Conservation (phyloP, 2,888 invertebrate species). For the Diaphora mendica region DNA sequence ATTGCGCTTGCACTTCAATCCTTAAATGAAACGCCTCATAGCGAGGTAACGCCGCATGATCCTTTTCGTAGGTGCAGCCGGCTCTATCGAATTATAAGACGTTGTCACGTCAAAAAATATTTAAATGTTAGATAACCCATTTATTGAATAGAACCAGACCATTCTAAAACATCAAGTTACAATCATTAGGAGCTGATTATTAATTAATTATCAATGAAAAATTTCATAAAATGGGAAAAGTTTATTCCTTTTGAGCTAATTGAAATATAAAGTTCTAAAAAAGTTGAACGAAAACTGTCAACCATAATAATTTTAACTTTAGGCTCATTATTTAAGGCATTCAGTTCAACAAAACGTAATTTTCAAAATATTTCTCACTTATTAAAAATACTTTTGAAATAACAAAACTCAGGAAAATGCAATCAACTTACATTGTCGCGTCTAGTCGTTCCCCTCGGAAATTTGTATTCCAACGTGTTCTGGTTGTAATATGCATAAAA, state of each 20-base stretch:
- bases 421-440: background rate
- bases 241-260: background rate
- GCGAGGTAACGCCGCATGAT: no score
- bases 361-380: background rate
- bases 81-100: no score
- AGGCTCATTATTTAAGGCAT: background rate
- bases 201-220: no score
- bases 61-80: no score
- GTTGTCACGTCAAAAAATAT: no score
- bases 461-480: conserved; percentile 1
- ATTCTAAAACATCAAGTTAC: background rate
- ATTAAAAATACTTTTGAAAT: background rate
- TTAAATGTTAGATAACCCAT: no score
- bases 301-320: background rate
- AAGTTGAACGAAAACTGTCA: background rate
- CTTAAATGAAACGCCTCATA: no score
- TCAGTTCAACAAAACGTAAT: background rate
- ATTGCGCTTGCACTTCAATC: no score
- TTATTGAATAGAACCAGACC: no score
- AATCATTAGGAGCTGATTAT: background rate
- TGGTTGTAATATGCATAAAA: background rate
- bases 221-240: background rate
- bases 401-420: background rate
- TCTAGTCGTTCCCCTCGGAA: conserved; percentile 4
- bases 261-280: background rate